Evolutionary conservation across 2,113 vertebrate genomes (phyloP).

Genomic region (Orthonyx spaldingii): DNA sequence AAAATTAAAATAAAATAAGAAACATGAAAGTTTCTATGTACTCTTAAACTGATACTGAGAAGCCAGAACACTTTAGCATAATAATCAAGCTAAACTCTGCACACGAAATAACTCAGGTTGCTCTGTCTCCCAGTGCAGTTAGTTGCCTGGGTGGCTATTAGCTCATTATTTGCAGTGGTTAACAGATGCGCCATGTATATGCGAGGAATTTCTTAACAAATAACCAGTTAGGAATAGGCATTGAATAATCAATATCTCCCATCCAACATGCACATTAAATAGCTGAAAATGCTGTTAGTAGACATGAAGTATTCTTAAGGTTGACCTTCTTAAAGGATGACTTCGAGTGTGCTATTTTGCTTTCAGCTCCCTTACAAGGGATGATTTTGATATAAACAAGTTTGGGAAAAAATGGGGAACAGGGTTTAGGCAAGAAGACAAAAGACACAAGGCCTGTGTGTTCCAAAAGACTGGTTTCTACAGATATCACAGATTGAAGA

Average conservation of each 20-base stretch:
- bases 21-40: background rate
- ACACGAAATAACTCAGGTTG: background rate
- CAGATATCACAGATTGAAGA: background rate
- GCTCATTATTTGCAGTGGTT: background rate
- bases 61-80: background rate
- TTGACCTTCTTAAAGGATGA: background rate
- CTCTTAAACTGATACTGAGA: background rate
- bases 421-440: background rate
- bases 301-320: background rate
- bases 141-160: background rate
- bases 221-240: background rate
- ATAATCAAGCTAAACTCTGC: background rate
- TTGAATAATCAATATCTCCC: background rate
- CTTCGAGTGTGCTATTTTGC: background rate
- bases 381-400: background rate
- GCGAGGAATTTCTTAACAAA: background rate
- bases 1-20: background rate
- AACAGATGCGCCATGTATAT: background rate
- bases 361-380: background rate
- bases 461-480: background rate
- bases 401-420: background rate
- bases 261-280: background rate
- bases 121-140: background rate
- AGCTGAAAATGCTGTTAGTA: background rate
- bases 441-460: background rate